These are phyloP conservation scores for Corapipo altera DNA, from an alignment of 2,113 vertebrate species.

Conservation along the genomic window DNA sequence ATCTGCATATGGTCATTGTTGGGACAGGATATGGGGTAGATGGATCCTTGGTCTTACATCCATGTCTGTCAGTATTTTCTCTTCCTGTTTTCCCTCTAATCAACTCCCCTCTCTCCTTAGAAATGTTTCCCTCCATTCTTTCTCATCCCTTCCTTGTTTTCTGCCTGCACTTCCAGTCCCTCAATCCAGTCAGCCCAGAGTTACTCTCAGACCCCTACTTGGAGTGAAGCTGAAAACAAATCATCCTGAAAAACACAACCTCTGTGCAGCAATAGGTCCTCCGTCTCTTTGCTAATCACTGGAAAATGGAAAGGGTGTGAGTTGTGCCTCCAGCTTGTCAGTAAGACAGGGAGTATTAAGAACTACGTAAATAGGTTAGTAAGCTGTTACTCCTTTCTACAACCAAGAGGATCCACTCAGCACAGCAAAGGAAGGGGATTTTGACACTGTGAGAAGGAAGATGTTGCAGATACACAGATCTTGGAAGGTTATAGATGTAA, in stretches of 20 bases:
- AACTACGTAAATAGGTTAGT: background rate
- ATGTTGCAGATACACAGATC: background rate
- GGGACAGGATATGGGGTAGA: slow-evolving; percentile 57
- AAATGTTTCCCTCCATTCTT: slow-evolving; percentile 63
- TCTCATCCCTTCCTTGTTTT: slow-evolving; percentile 43
- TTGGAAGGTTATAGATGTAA: background rate
- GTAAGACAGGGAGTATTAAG: background rate
- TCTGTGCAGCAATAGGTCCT: background rate
- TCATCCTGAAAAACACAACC: background rate
- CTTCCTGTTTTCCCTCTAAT: slow-evolving; percentile 61
- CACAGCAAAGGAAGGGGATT: background rate
- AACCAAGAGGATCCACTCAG: background rate
- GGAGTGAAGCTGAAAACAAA: background rate
- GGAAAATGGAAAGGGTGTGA: background rate
- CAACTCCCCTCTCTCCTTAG: slow-evolving; percentile 13
- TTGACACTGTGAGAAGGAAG: background rate
- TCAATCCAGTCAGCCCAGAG: background rate
- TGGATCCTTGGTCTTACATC: slow-evolving; percentile 48
- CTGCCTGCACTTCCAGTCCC: background rate
- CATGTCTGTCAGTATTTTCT: slow-evolving; percentile 47
- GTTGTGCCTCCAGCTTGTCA: background rate
- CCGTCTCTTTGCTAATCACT: background rate
- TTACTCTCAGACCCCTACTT: background rate
- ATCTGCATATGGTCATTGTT: slow-evolving; percentile 66
- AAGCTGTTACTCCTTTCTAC: background rate